Base-by-base conservation (phyloP, 2,797 vertebrate species). In the Malurus splendens region DNA sequence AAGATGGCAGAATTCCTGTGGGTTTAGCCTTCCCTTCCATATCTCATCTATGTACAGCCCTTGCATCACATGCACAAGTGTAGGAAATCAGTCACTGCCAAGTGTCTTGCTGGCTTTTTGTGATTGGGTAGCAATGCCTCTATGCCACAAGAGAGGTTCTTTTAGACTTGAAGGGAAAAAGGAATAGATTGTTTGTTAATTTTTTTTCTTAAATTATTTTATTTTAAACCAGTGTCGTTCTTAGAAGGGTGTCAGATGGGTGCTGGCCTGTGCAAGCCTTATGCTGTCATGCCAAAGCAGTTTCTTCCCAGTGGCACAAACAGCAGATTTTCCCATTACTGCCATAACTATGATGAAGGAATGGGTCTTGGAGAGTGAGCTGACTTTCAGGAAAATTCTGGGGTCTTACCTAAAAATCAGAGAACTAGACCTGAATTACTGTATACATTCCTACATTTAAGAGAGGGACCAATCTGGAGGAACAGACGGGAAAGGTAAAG, bases 281-380 rank as follows among this genome's bases (percentile, higher is more conserved):
- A 90, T 1, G 66, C 85, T 92, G 90, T 75, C 48, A 78, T 82
- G 82, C 90, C 88, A 93, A 91, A 93, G 90, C 77, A 90, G 52
- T 90, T 89, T 84, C 48, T 86, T 93, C 65, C 64, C 24, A 47
- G 59, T 87, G 61, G 80, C 83, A 87, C 24, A 17, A 77, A 83
- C 64, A 73, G 71, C 39, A 80, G 82, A 64, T 86, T 76, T 93
- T 87, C 55, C 64, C 61, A 33, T 74, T 81, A 56, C 60, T 82
- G 60, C 57, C 7, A 1, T 74, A 54, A 51, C 41, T 81, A 7
- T 57, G 62, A 42, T 71, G 48, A 77, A 74, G 39, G 36, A 62
- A 38, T 54, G 51, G 12, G 23, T n/a, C 47, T 57, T 90, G n/a
- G 33, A 57, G 44, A 72, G 39, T 55, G 50, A 89, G 24, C 36